Conservation (phyloP, 1,140 invertebrate genomes). For the Euglossa dilemma region DNA sequence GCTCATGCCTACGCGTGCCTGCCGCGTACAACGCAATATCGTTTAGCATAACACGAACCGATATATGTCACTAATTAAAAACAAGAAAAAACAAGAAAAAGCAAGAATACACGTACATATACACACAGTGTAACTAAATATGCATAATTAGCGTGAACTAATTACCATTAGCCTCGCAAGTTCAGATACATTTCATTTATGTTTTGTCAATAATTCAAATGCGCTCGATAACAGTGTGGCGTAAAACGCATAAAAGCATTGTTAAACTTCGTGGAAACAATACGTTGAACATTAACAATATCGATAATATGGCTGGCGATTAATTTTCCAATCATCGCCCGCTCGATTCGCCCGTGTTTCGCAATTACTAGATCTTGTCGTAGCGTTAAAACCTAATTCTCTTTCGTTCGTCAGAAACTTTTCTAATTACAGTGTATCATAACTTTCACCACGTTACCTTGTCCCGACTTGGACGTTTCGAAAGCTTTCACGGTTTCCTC, state of each 20-base stretch:
- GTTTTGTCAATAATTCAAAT: background rate
- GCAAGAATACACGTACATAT: background rate
- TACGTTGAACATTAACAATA: background rate
- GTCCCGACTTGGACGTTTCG: constrained; percentile 88
- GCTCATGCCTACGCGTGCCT: background rate
- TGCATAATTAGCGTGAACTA: background rate
- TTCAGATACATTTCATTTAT: background rate
- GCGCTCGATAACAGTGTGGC: background rate
- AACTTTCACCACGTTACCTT: constrained; percentile 92
- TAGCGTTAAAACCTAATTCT: background rate
- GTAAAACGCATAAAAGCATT: background rate
- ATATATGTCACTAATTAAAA: background rate
- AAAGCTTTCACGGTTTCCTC: constrained; percentile 94
- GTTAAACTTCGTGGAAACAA: background rate
- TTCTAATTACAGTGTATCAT: constrained; percentile 91
- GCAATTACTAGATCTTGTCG: background rate
- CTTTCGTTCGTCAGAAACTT: background rate
- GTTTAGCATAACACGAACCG: background rate
- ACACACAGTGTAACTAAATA: background rate
- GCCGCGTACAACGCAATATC: background rate
- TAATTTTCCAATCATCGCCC: background rate
- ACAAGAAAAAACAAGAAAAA: no score
- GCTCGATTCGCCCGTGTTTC: no score
- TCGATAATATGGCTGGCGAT: background rate
- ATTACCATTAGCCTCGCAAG: no score